Evolutionary conservation across 2,888 invertebrate genomes (phyloP), one percentile per base, ranked within the genome.

Genomic region (Hartigia nigra): DNA sequence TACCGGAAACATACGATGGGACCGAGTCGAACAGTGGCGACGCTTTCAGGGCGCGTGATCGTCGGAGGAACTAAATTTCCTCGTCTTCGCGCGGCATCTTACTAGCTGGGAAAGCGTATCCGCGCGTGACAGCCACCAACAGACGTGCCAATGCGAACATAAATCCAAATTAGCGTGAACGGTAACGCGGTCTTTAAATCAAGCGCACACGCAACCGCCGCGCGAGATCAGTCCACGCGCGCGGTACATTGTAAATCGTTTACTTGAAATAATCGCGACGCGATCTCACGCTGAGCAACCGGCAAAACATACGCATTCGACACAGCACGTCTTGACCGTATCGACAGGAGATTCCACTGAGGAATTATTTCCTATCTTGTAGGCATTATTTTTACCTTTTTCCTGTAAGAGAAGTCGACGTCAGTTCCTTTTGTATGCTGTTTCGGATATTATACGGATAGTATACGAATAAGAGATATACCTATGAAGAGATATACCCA

Each of bases 141-240:
- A 82, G 88, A 90, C 90, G 87, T 87, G 85, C 89, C 86, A 90
- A 90, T 88, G 86, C 86, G 88, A 90, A 90, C 91, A 91, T 91
- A 91, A 91, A 91, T 91, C 89, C 91, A 91, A 91, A 91, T 91
- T 91, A 91, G 91, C 89, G 88, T 86, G 84, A 86, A 86, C 84
- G 39, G 85, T 86, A 88, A 86, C 86, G 86, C 84, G 83, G 82
- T 80, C 81, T 81, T 78, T 80, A 55, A 76, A 39, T 80, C 79
- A 81, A 82, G 85, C 86, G 84, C 82, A 83, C 55, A 78, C 79
- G 82, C 79, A 55, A 55, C 39, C 39, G 76, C 77, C 34, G 77
- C 78, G 80, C 81, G 77, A 83, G 83, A 83, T 82, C 80, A 81
- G 79, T 81, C 81, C 80, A 23, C 4, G 23, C 39, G 39, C 39